Conservation (phyloP, 35 echinoderm and acorn worm genomes). For the Lytechinus pictus region DNA sequence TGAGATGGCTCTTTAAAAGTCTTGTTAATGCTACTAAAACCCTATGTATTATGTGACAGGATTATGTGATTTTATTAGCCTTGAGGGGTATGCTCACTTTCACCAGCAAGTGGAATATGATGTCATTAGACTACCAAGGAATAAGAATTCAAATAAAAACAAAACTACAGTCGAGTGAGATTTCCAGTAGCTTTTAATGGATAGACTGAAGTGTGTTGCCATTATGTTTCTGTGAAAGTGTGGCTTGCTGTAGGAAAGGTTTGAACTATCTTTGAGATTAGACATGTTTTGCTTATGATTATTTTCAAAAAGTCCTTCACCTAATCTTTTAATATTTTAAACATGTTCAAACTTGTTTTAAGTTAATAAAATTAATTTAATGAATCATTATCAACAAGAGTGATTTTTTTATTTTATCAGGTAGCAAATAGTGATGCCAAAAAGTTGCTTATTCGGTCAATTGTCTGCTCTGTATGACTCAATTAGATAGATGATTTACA, state of each 20-base stretch:
- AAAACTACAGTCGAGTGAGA: background rate
- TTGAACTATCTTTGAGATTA: no score
- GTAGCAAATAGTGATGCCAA: background rate
- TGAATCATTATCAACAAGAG: background rate
- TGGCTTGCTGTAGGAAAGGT: no score
- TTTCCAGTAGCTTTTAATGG: background rate
- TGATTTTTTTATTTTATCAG: background rate
- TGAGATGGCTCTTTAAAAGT: background rate
- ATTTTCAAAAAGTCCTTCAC: no score
- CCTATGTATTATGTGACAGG: background rate
- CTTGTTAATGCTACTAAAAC: background rate
- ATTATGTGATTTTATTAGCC: background rate
- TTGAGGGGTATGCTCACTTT: background rate
- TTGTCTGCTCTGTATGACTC: background rate
- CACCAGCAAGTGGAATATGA: background rate
- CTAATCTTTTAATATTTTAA: no score
- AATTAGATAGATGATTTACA: conserved; percentile 4
- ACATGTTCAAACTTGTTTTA: no score
- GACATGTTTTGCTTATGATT: no score
- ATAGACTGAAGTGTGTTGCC: no score
- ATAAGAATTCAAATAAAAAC: background rate
- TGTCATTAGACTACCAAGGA: background rate
- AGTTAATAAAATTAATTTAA: no score
- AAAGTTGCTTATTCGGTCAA: background rate
- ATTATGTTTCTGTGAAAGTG: no score